Conservation (phyloP, 1,140 invertebrate genomes). For the Drosophila ironensis region DNA sequence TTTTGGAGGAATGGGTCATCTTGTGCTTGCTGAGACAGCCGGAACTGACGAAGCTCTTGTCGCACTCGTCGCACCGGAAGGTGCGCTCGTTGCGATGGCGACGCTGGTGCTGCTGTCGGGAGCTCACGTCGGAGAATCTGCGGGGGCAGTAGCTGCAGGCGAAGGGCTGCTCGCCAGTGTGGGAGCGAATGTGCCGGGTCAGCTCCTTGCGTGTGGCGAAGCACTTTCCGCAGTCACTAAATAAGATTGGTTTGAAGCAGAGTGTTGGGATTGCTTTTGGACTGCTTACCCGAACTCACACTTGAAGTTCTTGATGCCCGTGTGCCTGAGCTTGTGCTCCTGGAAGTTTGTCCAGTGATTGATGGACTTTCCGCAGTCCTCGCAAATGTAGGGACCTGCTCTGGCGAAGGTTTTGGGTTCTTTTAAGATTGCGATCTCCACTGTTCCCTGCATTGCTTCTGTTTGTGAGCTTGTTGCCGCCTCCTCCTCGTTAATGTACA, state of each 20-base stretch:
- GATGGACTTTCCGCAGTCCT: constrained; percentile 17
- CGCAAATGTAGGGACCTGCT: constrained; percentile 7
- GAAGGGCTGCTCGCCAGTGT: constrained; percentile 37
- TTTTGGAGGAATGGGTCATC: neutral
- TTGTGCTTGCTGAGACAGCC: constrained; percentile 33
- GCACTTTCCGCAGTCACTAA: constrained; percentile 19
- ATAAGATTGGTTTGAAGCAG: too few species aligned
- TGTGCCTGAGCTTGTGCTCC: constrained; percentile 30
- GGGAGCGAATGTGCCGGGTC: constrained; percentile 9
- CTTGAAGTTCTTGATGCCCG: constrained; percentile 21
- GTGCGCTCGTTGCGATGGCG: constrained; percentile 25
- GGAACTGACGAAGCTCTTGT: constrained; percentile 31
- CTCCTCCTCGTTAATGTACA: constrained; percentile 4
- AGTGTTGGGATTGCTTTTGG: too few species aligned
- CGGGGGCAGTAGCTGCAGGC: constrained; percentile 18
- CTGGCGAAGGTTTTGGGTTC: neutral
- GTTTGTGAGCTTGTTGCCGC: neutral
- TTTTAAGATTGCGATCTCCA: neutral
- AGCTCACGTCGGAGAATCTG: constrained; percentile 18
- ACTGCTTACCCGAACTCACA: constrained; percentile 10
- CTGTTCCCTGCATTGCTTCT: neutral
- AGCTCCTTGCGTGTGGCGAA: constrained; percentile 36
- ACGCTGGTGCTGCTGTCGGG: constrained; percentile 23
- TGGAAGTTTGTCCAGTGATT: constrained; percentile 19
- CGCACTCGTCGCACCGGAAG: constrained; percentile 15